A percentile compares a stretch with the other conserved stretches of the same genome.
phyloP scores from a whole-genome alignment of 2,113 vertebrate species.

The Cyrtonyx montezumae region DNA sequence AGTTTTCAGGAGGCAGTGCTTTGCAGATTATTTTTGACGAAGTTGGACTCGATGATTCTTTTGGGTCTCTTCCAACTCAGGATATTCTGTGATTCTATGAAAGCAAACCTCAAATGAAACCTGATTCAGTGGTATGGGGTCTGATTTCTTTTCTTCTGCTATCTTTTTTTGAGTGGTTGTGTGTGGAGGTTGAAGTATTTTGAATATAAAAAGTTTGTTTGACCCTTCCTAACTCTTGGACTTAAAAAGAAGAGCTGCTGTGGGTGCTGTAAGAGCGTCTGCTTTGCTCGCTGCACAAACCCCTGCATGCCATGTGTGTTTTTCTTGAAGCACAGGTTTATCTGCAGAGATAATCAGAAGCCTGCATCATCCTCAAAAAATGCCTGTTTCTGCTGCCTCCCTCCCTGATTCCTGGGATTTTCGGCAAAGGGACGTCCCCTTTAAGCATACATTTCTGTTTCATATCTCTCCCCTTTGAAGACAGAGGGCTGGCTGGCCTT shows the following conservation, averaged over 20 bases:
- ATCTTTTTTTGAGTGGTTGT: accelerated
- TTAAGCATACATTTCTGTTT: constrained; percentile 37
- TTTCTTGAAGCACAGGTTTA: constrained; percentile 28
- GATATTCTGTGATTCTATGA: background rate
- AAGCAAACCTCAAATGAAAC: background rate
- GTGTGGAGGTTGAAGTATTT: background rate
- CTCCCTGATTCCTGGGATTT: constrained; percentile 47
- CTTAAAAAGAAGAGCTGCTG: background rate
- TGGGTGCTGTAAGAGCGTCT: background rate
- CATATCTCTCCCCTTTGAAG: constrained; percentile 62
- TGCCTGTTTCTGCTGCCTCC: constrained; percentile 10
- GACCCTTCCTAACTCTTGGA: background rate
- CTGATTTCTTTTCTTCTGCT: background rate
- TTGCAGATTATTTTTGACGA: background rate
- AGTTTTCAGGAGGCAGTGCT: background rate
- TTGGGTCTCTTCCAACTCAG: background rate
- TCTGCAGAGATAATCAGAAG: constrained; percentile 54
- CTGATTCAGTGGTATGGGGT: accelerated
- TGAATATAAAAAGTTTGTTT: background rate
- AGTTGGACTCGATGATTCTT: background rate
- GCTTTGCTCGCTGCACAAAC: background rate
- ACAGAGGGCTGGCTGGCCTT: constrained; percentile 35
- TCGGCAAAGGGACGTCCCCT: constrained; percentile 52
- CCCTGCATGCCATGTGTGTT: background rate
- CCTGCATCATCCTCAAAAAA: constrained; percentile 39